Conservation (phyloP, 2,888 invertebrate genomes). For the Parapristionchus giblindavisi region DNA sequence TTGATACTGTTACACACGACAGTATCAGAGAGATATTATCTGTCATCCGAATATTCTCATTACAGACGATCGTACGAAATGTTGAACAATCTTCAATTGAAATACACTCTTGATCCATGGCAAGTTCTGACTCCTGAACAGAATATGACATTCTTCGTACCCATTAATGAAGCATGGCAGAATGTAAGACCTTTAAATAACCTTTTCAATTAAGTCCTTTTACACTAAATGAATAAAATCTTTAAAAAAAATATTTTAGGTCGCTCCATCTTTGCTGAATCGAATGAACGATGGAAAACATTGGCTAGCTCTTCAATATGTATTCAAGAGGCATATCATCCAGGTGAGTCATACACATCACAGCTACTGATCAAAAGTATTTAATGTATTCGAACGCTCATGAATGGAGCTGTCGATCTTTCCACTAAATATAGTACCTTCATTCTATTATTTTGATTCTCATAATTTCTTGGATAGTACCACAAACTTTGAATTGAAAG, state of each 20-base stretch:
- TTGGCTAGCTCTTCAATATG: conserved; percentile 67
- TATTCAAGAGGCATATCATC: conserved; percentile 86
- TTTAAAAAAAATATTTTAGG: conserved; percentile 40
- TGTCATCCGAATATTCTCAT: neutral
- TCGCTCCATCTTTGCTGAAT: conserved; percentile 56
- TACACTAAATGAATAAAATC: neutral
- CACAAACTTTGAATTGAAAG: too few relatives aligned
- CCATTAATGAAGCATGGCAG: conserved; percentile 88
- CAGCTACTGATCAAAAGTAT: neutral
- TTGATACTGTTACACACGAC: too few relatives aligned
- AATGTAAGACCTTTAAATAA: conserved; percentile 71
- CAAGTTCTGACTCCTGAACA: conserved; percentile 68
- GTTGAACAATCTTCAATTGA: conserved; percentile 64
- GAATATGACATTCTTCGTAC: conserved; percentile 88
- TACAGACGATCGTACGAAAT: conserved; percentile 63
- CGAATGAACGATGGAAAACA: conserved; percentile 69
- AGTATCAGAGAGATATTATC: too few relatives aligned
- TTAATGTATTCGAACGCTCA: neutral
- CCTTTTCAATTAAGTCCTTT: neutral
- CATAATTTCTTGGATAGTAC: too few relatives aligned
- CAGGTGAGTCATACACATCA: conserved; percentile 73
- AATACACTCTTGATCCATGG: conserved; percentile 69
- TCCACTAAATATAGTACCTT: too few relatives aligned
- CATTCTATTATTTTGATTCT: too few relatives aligned
- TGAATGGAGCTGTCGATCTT: neutral